Conservation (phyloP, 2,797 vertebrate genomes). For the Anisognathus igniventris region DNA sequence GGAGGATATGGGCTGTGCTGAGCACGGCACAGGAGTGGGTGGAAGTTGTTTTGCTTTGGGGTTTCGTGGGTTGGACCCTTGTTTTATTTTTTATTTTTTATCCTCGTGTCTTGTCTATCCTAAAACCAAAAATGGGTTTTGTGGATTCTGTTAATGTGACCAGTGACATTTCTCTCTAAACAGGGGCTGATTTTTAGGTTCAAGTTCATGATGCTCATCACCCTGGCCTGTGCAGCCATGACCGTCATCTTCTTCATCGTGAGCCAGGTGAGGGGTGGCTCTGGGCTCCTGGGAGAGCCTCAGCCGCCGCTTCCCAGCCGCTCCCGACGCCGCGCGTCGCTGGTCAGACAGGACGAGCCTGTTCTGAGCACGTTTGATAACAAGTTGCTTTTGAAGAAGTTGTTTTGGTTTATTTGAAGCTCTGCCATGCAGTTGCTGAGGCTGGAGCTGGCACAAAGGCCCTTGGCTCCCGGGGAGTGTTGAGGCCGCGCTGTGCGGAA, state of each 20-base stretch:
- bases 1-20: neutral
- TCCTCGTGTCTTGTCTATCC: neutral
- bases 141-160: constrained; percentile 13
- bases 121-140: constrained; percentile 22
- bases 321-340: accelerated
- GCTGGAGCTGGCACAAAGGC: neutral
- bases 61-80: constrained; percentile 39
- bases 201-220: constrained; percentile 97
- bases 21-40: neutral
- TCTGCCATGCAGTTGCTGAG: neutral
- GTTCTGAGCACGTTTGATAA: neutral
- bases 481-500: neutral
- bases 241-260: constrained; percentile 97
- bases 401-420: neutral
- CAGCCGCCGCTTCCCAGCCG: accelerated
- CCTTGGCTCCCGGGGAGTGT: accelerated
- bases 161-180: constrained; percentile 30
- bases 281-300: neutral
- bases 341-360: neutral
- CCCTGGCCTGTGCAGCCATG: constrained; percentile 93
- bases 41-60: constrained; percentile 59
- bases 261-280: constrained; percentile 83
- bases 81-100: neutral
- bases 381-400: neutral
- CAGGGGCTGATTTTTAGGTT: constrained; percentile 97